Evolutionary conservation across 2,797 vertebrate genomes (phyloP).

Genomic region (Champsocephalus esox): DNA sequence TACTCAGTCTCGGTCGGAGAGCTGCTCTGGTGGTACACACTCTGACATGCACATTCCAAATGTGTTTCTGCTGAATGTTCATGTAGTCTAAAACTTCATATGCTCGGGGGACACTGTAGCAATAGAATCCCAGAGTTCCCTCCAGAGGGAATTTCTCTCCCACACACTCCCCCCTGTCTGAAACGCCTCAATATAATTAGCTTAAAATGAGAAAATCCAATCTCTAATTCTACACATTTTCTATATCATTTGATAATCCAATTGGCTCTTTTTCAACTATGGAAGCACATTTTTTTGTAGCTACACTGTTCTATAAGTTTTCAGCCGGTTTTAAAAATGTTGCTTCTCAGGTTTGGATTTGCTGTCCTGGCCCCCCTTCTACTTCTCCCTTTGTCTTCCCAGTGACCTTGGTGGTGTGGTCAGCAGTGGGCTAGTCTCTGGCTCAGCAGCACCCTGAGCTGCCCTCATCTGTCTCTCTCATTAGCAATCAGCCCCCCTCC

Average conservation of each 20-base stretch:
- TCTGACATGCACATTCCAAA: background rate
- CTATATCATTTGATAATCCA: background rate
- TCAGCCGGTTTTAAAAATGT: background rate
- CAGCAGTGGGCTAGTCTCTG: constrained; percentile 62
- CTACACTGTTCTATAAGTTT: background rate
- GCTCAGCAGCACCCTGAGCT: constrained; percentile 65
- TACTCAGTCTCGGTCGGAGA: too few relatives aligned
- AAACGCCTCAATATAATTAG: too few relatives aligned
- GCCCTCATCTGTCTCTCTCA: constrained; percentile 76
- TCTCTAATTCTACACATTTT: background rate
- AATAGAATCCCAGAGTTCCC: too few relatives aligned
- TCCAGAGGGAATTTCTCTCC: too few relatives aligned
- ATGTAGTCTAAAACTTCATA: background rate
- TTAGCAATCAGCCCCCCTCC: constrained; percentile 54
- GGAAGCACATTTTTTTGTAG: too few relatives aligned
- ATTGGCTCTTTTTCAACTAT: background rate
- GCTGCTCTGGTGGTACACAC: background rate
- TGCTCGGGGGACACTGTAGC: background rate
- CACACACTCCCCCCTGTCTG: too few relatives aligned
- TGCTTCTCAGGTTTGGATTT: background rate
- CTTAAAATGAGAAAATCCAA: background rate
- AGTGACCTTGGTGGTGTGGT: constrained; percentile 67
- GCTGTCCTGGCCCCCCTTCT: constrained; percentile 21
- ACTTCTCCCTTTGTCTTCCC: constrained; percentile 44
- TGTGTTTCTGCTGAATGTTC: constrained; percentile 14